A percentile compares a stretch with the other conserved stretches of the same genome.
These are phyloP conservation scores for Drosophila bocqueti DNA, from an alignment of 1,140 invertebrate species.

Conservation along the genomic window DNA sequence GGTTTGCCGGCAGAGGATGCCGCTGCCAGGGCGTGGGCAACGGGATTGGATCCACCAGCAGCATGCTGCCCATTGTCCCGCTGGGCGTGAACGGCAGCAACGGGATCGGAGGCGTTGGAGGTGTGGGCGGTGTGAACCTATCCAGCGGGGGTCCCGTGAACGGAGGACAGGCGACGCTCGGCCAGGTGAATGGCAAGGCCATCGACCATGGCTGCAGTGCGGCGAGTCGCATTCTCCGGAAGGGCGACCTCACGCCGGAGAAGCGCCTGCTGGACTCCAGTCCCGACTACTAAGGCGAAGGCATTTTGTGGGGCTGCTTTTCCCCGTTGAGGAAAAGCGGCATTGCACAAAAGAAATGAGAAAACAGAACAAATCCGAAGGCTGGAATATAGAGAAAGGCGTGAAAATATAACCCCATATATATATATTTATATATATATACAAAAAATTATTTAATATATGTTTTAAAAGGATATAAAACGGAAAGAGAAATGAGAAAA, in stretches of 20 bases:
- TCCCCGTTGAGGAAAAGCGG: slow-evolving; percentile 56
- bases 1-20: slow-evolving; percentile 89
- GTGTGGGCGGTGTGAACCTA: slow-evolving; percentile 2
- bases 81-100: slow-evolving; percentile 57
- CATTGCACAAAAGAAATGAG: slow-evolving; percentile 9
- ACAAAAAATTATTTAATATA: slow-evolving; percentile 56
- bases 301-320: slow-evolving; percentile 61
- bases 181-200: slow-evolving; percentile 58
- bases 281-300: slow-evolving; percentile 84
- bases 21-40: slow-evolving; percentile 85
- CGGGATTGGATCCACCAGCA: slow-evolving; percentile 68
- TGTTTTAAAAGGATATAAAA: slow-evolving; percentile 54
- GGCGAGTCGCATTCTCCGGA: slow-evolving; percentile 78
- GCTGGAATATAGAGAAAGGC: not conserved
- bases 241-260: slow-evolving; percentile 86
- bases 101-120: slow-evolving; percentile 5
- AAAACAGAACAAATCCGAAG: slow-evolving; percentile 9
- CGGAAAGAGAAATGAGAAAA: slow-evolving; percentile 17
- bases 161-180: slow-evolving; percentile 9
- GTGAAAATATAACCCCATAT: slow-evolving; percentile 38
- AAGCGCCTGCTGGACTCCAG: slow-evolving; percentile 87
- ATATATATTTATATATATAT: slow-evolving; percentile 45
- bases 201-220: slow-evolving; percentile 76
- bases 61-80: slow-evolving; percentile 85
- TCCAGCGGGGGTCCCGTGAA: slow-evolving; percentile 8